Base-by-base conservation (phyloP, 2,888 invertebrate genomes). In the Drosophila aldrichi region DNA sequence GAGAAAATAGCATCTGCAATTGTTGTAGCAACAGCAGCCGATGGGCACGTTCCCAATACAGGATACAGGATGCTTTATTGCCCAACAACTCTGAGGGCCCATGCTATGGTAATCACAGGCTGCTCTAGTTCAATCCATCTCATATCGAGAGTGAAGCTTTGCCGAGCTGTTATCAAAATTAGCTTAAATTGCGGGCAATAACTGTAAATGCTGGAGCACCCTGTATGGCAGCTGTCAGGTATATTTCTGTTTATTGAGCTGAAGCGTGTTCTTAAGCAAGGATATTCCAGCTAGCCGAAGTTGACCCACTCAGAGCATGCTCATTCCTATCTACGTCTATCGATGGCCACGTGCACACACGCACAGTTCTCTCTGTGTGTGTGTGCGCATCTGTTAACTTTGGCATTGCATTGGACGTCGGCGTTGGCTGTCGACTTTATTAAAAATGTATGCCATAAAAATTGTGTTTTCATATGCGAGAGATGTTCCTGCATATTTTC, bases 381-480 rank as follows among this genome's bases (percentile, higher is more conserved):
- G 55, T 67, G 61, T 52, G 52, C 52, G 65, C 34, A 64, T 60
- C 48, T 72, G 60, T 70, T 69, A 48, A 41, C 78, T 62, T 65
- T 63, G 43, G 57, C 73, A 70, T 70, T 78, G 78, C 70, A 74
- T 43, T 65, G 77, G 18, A 32, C 36, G 40, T n/a, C 14, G 51
- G 34, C 38, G 52, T 16, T 20, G 57, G 48, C 59, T 56, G 65
- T 56, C 38, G 73, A 71, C 70, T 74, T 82, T 88, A 86, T 85
- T 88, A 82, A 86, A 88, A 86, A 86, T 86, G 74, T 79, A 88
- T 83, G 70, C 65, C 67, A 81, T 74, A 70, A 77, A 86, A 88
- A 81, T 78, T 70, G 70, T 60, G 70, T 70, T 88, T 75, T 78
- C 80, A 85, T 82, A 86, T 88, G 81, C 65, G 61, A 69, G 69